These are phyloP conservation scores for Ylistrum balloti DNA, from an alignment of 1,140 invertebrate genomes.

Conservation along the genomic window DNA sequence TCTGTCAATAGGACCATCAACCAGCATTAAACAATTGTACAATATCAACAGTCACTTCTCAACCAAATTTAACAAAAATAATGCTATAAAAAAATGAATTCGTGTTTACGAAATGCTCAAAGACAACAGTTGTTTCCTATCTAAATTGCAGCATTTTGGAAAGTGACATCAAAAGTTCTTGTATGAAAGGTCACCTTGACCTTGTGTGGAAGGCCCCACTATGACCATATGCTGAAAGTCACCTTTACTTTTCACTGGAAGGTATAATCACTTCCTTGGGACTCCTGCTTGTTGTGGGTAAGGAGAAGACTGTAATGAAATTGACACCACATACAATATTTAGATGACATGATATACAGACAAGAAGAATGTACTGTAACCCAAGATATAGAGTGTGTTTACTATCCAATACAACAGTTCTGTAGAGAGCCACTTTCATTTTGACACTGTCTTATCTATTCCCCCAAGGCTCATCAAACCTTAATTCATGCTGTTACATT, in stretches of 20 bases:
- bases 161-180: neutral
- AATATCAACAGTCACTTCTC: neutral
- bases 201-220: neutral
- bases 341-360: no score
- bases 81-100: neutral
- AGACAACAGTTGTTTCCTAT: neutral
- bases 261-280: neutral
- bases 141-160: no score
- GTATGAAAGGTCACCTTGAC: neutral
- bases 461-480: no score
- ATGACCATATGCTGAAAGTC: neutral
- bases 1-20: no score
- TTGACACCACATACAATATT: neutral
- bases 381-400: no score
- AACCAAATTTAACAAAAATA: neutral
- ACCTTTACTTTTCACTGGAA: neutral
- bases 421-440: no score
- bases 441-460: no score
- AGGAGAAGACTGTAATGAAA: neutral
- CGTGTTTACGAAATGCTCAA: neutral
- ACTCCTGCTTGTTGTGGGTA: neutral
- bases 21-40: no score
- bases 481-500: no score
- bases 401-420: no score
- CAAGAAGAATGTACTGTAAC: no score